These are phyloP conservation scores for Amblyopsis rosae DNA, from an alignment of 2,113 vertebrate genomes.

Conservation along the genomic window DNA sequence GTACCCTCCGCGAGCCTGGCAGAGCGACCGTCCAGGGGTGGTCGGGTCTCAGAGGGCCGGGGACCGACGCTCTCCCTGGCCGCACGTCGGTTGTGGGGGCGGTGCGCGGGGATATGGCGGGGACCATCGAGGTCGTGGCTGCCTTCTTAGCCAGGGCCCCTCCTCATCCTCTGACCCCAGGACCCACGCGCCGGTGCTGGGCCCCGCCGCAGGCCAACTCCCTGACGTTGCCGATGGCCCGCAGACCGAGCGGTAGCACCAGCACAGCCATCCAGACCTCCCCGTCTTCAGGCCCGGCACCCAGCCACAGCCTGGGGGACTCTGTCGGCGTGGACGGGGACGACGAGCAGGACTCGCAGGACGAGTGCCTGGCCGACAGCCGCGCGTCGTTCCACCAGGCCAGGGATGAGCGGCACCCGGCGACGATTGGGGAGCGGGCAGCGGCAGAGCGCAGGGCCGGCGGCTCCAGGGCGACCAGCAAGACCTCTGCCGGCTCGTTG, in stretches of 20 bases:
- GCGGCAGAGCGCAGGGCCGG: slow-evolving; percentile 58
- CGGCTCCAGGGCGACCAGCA: slow-evolving; percentile 42
- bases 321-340: slow-evolving; percentile 61
- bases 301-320: slow-evolving; percentile 69
- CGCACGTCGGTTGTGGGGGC: slow-evolving; percentile 74
- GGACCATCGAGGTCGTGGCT: slow-evolving; percentile 72
- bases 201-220: slow-evolving; percentile 74
- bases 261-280: slow-evolving; percentile 87
- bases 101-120: slow-evolving; percentile 76
- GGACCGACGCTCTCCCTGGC: slow-evolving; percentile 45
- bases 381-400: slow-evolving; percentile 31
- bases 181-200: slow-evolving; percentile 76
- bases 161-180: slow-evolving; percentile 75
- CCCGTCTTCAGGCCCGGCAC: slow-evolving; percentile 55
- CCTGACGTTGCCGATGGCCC: slow-evolving; percentile 78
- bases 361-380: slow-evolving; percentile 56
- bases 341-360: slow-evolving; percentile 68
- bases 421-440: slow-evolving; percentile 31
- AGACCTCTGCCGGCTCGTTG: slow-evolving; percentile 43
- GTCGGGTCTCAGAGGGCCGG: slow-evolving; percentile 48
- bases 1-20: slow-evolving; percentile 66
- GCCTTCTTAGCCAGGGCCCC: slow-evolving; percentile 74
- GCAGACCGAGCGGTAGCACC: slow-evolving; percentile 70
- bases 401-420: slow-evolving; percentile 51
- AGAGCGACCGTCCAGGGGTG: slow-evolving; percentile 54